A percentile compares a stretch with the other conserved stretches of the same genome.
Conservation (phyloP, 1,140 invertebrate species). For the Drosophila pseudoobscura region DNA sequence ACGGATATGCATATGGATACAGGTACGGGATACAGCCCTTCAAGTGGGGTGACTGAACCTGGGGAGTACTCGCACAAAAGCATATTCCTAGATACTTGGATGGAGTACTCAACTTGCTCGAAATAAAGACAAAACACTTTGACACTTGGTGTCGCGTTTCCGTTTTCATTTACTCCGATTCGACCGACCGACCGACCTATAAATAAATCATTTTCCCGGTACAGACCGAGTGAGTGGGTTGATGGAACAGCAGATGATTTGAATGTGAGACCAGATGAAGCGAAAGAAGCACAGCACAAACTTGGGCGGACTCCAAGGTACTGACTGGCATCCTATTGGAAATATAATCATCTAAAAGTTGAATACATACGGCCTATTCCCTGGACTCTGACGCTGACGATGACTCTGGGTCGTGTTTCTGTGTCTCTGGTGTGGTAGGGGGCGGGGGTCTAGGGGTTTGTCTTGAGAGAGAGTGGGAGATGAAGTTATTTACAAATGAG, state of each 20-base stretch:
- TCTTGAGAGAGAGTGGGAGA: slow-evolving; percentile 54
- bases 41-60: slow-evolving; percentile 1
- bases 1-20: slow-evolving; percentile 21
- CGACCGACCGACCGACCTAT: slow-evolving; percentile 26
- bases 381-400: slow-evolving; percentile 8
- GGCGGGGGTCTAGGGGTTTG: slow-evolving; percentile 9
- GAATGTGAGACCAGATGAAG: slow-evolving; percentile 48
- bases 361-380: slow-evolving; percentile 22
- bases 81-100: not conserved
- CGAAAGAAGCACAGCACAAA: slow-evolving; percentile 28
- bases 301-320: slow-evolving; percentile 36
- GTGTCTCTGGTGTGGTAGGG: slow-evolving; percentile 1
- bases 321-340: slow-evolving; percentile 39
- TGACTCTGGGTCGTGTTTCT: slow-evolving; percentile 18
- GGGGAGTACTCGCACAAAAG: not conserved
- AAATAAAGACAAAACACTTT: slow-evolving; percentile 41
- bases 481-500: slow-evolving; percentile 78
- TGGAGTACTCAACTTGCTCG: not conserved
- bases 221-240: slow-evolving; percentile 22
- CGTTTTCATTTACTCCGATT: slow-evolving; percentile 42
- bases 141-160: slow-evolving; percentile 55
- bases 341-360: slow-evolving; percentile 38
- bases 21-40: not conserved
- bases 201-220: slow-evolving; percentile 49
- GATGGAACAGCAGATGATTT: slow-evolving; percentile 20